Evolutionary conservation across 2,888 invertebrate genomes (phyloP).

Genomic region (Agonum fuliginosum): DNA sequence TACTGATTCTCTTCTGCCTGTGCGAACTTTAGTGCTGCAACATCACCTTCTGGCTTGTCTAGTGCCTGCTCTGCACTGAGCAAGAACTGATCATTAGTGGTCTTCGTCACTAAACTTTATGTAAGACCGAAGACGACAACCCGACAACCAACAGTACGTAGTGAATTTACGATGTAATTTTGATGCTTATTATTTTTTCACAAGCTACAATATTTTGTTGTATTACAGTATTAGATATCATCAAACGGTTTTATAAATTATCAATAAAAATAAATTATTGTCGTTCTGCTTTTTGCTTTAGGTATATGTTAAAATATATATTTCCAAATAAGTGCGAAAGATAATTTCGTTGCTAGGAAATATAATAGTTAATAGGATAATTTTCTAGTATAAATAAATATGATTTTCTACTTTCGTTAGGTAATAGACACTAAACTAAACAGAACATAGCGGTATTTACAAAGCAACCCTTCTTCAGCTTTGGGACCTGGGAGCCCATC

Average conservation of each 20-base stretch:
- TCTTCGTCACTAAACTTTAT: slow-evolving; percentile 30
- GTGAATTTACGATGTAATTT: slow-evolving; percentile 33
- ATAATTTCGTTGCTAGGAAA: too few species aligned
- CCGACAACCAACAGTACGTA: too few species aligned
- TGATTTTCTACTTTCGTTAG: too few species aligned
- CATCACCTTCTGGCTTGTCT: slow-evolving; percentile 21
- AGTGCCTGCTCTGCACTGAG: background rate
- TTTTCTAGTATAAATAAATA: too few species aligned
- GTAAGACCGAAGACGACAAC: slow-evolving; percentile 6
- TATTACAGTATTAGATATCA: background rate
- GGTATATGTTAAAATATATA: too few species aligned
- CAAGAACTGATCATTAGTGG: slow-evolving; percentile 40
- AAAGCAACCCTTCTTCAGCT: too few species aligned
- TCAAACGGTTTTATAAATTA: background rate
- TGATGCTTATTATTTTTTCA: slow-evolving; percentile 20
- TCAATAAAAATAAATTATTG: background rate
- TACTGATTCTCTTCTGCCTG: background rate
- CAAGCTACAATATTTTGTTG: slow-evolving; percentile 12
- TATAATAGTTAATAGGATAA: too few species aligned
- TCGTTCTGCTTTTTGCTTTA: background rate
- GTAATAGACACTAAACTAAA: too few species aligned
- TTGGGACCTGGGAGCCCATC: too few species aligned
- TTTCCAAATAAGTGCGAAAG: too few species aligned
- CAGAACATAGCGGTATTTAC: too few species aligned
- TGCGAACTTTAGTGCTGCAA: background rate